Percentiles rank a stretch among this genome's conserved stretches.
phyloP scores from a whole-genome alignment of 2,113 vertebrate genomes.

The Sander vitreus region DNA sequence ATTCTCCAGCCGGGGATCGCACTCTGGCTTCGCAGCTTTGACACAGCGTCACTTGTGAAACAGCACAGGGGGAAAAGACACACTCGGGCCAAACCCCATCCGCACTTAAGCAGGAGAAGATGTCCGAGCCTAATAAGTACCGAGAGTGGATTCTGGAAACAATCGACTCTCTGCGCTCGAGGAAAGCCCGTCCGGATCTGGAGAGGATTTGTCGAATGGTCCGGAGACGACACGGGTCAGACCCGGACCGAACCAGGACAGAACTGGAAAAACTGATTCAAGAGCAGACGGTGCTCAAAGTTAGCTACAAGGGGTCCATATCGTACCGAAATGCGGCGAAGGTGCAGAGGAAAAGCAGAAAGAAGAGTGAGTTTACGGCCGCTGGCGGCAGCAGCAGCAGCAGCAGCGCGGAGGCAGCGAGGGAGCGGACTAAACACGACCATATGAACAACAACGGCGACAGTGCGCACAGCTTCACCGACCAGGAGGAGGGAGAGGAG shows the following conservation, averaged over 20 bases:
- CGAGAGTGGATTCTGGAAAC: constrained; percentile 93
- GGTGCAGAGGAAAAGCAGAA: constrained; percentile 87
- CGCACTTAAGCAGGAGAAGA: constrained; percentile 75
- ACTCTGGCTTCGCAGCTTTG: constrained; percentile 79
- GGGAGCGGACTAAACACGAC: constrained; percentile 76
- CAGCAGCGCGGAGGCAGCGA: constrained; percentile 67
- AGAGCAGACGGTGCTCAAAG: constrained; percentile 91
- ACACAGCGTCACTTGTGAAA: constrained; percentile 85
- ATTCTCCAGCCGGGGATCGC: constrained; percentile 81
- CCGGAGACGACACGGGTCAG: constrained; percentile 90
- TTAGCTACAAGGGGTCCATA: constrained; percentile 93
- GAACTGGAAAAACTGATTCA: constrained; percentile 93
- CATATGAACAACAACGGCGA: constrained; percentile 76
- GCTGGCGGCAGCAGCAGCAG: constrained; percentile 51
- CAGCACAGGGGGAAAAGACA: constrained; percentile 75
- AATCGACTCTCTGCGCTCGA: constrained; percentile 91
- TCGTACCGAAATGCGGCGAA: constrained; percentile 92
- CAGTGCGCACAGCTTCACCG: constrained; percentile 79
- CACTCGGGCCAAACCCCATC: constrained; percentile 78
- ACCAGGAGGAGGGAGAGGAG: constrained; percentile 76
- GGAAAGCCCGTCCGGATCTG: constrained; percentile 92
- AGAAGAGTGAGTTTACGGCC: constrained; percentile 82
- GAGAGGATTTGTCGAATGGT: constrained; percentile 94
- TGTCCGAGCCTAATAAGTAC: constrained; percentile 86
- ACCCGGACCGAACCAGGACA: constrained; percentile 89